Conservation (phyloP, 2,113 vertebrate genomes). For the Cebidichthys violaceus region DNA sequence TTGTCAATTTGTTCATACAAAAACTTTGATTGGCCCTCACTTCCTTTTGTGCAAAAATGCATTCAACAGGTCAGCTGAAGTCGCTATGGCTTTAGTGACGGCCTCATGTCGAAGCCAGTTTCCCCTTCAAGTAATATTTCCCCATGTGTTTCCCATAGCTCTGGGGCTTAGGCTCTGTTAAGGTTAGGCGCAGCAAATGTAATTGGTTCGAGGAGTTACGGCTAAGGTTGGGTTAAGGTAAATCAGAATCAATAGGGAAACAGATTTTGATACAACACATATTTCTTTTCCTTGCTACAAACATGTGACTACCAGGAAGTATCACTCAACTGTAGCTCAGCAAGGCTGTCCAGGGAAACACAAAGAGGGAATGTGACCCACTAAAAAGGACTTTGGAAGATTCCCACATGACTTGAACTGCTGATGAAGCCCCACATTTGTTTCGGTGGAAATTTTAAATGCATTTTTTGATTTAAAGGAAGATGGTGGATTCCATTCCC, state of each 20-base stretch:
- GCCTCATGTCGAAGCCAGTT: slow-evolving; percentile 36
- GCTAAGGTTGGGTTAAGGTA: neutral
- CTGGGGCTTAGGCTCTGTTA: neutral
- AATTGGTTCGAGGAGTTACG: slow-evolving; percentile 1
- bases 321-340: neutral
- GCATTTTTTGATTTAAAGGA: neutral
- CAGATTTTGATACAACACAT: neutral
- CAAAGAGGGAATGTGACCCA: neutral
- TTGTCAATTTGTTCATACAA: neutral
- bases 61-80: slow-evolving; percentile 42
- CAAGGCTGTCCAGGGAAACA: neutral
- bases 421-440: neutral
- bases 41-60: slow-evolving; percentile 31
- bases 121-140: slow-evolving; percentile 31
- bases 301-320: neutral
- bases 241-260: slow-evolving; percentile 9
- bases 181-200: slow-evolving; percentile 22
- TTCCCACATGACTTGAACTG: neutral
- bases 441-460: neutral
- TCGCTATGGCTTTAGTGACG: slow-evolving; percentile 38
- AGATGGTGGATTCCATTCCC: neutral
- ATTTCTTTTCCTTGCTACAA: slow-evolving; percentile 23
- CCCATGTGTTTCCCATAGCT: slow-evolving; percentile 34
- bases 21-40: neutral
- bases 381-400: slow-evolving; percentile 6